A percentile compares a stretch with the other conserved stretches of the same genome.
Conservation (phyloP, 2,888 invertebrate genomes). For the Drosophila multiciliata region DNA sequence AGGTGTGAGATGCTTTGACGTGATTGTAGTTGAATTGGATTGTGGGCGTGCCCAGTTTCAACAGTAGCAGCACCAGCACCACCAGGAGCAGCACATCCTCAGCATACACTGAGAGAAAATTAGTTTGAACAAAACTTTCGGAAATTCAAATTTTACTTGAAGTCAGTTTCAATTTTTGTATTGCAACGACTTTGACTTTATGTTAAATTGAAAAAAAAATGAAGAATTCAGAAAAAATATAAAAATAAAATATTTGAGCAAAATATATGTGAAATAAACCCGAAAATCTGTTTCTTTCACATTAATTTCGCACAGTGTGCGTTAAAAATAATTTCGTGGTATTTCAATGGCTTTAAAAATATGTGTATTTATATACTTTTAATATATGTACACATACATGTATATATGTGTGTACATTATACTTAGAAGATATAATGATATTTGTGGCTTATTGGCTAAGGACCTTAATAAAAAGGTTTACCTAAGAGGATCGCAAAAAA, state of each 20-base stretch:
- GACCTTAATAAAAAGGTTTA: constrained; percentile 44
- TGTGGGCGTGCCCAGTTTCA: constrained; percentile 21
- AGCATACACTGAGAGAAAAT: constrained; percentile 41
- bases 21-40: constrained; percentile 30
- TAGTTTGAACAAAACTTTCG: neutral
- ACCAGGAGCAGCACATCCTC: constrained; percentile 2
- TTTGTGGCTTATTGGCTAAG: constrained; percentile 40
- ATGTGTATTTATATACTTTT: neutral
- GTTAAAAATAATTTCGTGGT: constrained; percentile 12
- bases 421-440: constrained; percentile 22
- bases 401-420: neutral
- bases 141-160: neutral
- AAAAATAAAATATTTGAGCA: neutral
- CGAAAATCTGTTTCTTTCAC: neutral
- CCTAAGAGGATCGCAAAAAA: constrained; percentile 34
- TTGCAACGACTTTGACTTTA: neutral
- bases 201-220: neutral
- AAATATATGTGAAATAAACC: neutral
- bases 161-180: neutral
- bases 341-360: constrained; percentile 18
- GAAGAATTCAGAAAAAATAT: neutral
- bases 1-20: constrained; percentile 4
- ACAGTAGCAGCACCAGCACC: neutral
- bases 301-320: constrained; percentile 24
- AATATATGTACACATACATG: neutral